phyloP scores from a whole-genome alignment of 1,140 invertebrate genomes.

The Cotesia typhae region DNA sequence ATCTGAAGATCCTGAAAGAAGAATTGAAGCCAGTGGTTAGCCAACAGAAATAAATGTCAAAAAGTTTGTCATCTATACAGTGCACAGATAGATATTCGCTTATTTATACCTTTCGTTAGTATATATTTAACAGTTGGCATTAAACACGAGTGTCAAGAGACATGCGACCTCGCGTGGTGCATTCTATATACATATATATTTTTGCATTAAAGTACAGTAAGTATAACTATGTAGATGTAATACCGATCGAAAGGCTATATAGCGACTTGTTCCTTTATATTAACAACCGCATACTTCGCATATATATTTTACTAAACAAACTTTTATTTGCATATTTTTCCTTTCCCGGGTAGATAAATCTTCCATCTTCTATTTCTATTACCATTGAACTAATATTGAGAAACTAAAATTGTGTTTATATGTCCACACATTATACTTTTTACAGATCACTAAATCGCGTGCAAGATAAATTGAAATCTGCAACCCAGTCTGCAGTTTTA shows the following conservation, averaged over 20 bases:
- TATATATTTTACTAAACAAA: slow-evolving; percentile 28
- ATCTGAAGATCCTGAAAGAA: slow-evolving; percentile 76
- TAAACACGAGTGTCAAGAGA: slow-evolving; percentile 16
- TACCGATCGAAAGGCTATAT: slow-evolving; percentile 46
- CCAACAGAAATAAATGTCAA: neutral
- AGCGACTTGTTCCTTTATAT: neutral
- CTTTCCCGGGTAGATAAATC: no score
- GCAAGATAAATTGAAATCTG: no score
- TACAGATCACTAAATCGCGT: no score
- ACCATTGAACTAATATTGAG: no score
- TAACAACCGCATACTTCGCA: no score
- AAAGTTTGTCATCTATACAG: neutral
- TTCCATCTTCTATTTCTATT: no score
- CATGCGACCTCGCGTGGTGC: slow-evolving; percentile 51
- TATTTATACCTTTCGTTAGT: neutral
- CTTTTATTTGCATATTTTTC: no score
- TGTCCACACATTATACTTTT: no score
- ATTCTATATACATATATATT: slow-evolving; percentile 18
- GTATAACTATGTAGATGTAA: slow-evolving; percentile 9
- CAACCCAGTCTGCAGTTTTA: slow-evolving; percentile 15
- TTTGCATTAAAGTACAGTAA: no score
- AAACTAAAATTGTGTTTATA: no score
- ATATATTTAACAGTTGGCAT: slow-evolving; percentile 11
- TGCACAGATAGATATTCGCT: neutral
- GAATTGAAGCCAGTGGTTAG: slow-evolving; percentile 32